These are phyloP conservation scores for Todus mexicanus DNA, from an alignment of 2,797 vertebrate species.

Conservation along the genomic window DNA sequence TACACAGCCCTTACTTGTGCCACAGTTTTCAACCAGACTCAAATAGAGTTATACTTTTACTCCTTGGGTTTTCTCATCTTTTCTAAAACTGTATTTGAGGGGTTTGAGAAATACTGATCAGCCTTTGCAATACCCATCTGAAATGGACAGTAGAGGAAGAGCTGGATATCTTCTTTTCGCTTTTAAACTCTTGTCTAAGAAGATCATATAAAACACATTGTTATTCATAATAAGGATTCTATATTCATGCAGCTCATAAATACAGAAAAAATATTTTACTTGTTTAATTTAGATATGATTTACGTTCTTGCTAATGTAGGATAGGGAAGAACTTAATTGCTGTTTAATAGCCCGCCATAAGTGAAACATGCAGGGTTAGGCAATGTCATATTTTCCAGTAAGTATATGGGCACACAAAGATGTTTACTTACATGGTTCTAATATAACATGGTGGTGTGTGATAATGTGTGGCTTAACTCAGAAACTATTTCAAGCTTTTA, in stretches of 20 bases:
- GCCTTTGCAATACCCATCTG: background rate
- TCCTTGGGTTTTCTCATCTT: background rate
- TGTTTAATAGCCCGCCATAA: background rate
- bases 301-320: background rate
- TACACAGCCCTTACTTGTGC: background rate
- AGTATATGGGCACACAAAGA: background rate
- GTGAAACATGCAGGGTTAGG: background rate
- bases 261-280: background rate
- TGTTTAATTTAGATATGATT: background rate
- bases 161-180: background rate
- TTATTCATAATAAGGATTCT: background rate
- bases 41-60: background rate
- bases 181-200: background rate
- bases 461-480: background rate
- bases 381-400: background rate
- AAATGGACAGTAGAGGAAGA: background rate
- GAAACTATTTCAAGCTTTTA: background rate
- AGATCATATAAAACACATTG: background rate
- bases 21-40: background rate
- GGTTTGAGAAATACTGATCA: background rate
- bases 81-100: background rate
- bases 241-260: background rate
- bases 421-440: background rate
- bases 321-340: background rate
- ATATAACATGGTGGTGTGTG: background rate